A percentile compares a stretch with the other conserved stretches of the same genome.
Conservation (phyloP, 2,888 invertebrate species). For the Lepidonotus clava region DNA sequence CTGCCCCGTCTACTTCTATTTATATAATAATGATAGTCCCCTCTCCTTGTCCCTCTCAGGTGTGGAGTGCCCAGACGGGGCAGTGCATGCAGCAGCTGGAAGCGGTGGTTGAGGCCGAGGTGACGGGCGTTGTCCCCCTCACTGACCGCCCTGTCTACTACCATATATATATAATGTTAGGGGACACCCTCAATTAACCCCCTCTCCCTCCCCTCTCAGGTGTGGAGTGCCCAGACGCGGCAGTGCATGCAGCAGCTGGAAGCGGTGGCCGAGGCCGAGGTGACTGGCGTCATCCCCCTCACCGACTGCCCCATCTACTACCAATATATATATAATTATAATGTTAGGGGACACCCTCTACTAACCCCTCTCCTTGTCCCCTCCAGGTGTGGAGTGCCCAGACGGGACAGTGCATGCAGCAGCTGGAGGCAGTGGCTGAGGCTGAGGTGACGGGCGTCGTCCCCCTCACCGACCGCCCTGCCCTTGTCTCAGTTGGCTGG, state of each 20-base stretch:
- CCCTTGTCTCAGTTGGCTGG: constrained; percentile 79
- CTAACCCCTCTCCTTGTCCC: background rate
- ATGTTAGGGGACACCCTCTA: too few species aligned
- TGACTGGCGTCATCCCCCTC: constrained; percentile 78
- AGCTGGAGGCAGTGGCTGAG: constrained; percentile 76
- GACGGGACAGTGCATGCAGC: constrained; percentile 79
- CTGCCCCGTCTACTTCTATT: too few species aligned
- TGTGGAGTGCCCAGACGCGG: constrained; percentile 80
- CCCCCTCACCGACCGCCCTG: constrained; percentile 74
- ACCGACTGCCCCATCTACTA: constrained; percentile 76
- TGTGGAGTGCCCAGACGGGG: constrained; percentile 80
- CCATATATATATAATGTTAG: too few species aligned
- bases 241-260: constrained; percentile 79
- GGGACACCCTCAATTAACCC: too few species aligned
- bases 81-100: constrained; percentile 79
- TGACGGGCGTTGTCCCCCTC: constrained; percentile 78
- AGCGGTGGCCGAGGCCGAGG: constrained; percentile 76
- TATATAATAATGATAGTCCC: too few species aligned
- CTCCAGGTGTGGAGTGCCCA: constrained; percentile 80
- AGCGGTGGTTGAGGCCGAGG: constrained; percentile 76
- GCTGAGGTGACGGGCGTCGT: constrained; percentile 79
- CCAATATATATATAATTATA: too few species aligned
- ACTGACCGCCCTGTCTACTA: constrained; percentile 75
- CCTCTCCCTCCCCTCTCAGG: too few species aligned
- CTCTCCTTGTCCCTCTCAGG: too few species aligned